Conservation (phyloP, 1,140 invertebrate genomes). For the Anagrus nilaparvatae region DNA sequence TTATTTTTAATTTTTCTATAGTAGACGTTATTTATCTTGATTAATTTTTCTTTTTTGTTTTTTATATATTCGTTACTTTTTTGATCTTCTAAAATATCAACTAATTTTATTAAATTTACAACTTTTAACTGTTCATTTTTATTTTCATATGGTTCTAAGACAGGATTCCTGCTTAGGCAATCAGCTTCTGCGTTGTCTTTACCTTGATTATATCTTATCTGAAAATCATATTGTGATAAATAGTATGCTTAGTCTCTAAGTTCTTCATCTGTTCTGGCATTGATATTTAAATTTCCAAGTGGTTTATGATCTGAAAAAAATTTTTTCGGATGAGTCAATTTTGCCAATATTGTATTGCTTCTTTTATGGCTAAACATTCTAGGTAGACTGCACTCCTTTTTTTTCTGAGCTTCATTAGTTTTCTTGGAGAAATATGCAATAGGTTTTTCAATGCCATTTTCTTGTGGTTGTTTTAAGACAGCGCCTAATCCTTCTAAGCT, state of each 20-base stretch:
- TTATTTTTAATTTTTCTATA: no score
- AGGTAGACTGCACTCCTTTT: neutral
- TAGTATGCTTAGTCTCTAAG: neutral
- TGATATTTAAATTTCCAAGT: conserved; percentile 16
- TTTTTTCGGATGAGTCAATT: conserved; percentile 7
- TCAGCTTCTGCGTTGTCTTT: conserved; percentile 15
- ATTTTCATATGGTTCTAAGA: neutral
- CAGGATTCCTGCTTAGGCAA: conserved; percentile 13
- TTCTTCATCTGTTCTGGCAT: conserved; percentile 1
- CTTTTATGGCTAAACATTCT: neutral
- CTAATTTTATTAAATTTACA: neutral
- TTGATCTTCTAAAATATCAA: conserved; percentile 1
- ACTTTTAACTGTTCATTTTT: neutral
- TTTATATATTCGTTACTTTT: neutral
- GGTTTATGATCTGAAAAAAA: conserved; percentile 15
- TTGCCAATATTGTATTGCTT: conserved; percentile 5
- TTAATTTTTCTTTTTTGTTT: neutral
- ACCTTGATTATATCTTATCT: conserved; percentile 13
- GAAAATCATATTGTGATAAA: conserved; percentile 1
- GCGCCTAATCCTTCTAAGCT: no score
- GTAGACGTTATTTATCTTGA: neutral
- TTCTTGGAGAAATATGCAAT: neutral
- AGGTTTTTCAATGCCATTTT: neutral
- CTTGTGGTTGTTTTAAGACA: neutral
- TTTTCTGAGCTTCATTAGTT: neutral